Conservation (phyloP, 2,797 vertebrate genomes). For the Paguma larvata region DNA sequence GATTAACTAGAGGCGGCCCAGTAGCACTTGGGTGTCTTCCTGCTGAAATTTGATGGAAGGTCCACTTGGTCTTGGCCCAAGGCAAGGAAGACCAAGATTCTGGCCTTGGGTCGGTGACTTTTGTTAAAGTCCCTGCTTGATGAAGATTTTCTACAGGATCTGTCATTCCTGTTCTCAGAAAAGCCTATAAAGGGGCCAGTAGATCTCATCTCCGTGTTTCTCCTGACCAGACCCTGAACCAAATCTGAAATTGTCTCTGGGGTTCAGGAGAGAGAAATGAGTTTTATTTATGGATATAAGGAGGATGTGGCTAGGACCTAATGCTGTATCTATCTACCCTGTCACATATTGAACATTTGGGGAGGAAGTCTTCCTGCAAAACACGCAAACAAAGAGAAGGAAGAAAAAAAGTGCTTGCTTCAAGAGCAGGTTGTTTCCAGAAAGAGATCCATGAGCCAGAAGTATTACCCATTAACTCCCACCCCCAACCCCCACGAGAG, state of each 20-base stretch:
- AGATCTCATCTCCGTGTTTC: background rate
- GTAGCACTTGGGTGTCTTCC: background rate
- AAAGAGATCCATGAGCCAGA: background rate
- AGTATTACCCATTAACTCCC: fast-evolving
- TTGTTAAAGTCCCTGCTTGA: background rate
- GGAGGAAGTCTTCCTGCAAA: fast-evolving
- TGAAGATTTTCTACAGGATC: background rate
- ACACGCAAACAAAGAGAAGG: background rate
- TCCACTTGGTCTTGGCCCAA: background rate
- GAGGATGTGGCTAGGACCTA: background rate
- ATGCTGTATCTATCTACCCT: background rate
- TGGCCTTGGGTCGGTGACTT: background rate
- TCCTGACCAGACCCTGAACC: background rate
- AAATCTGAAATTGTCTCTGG: background rate
- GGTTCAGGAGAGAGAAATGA: background rate
- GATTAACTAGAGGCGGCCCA: background rate
- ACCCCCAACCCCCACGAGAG: too few relatives aligned
- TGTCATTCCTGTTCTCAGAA: background rate
- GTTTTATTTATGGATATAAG: background rate
- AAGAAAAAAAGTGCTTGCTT: background rate
- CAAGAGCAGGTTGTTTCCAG: background rate
- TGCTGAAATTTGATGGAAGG: conserved; percentile 19
- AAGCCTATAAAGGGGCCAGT: background rate
- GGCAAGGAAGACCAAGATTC: background rate
- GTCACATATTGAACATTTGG: fast-evolving